A percentile compares a stretch with the other conserved stretches of the same genome.
Evolutionary conservation across 2,797 vertebrate species (phyloP).

Genomic region (Acanthurus lineatus): DNA sequence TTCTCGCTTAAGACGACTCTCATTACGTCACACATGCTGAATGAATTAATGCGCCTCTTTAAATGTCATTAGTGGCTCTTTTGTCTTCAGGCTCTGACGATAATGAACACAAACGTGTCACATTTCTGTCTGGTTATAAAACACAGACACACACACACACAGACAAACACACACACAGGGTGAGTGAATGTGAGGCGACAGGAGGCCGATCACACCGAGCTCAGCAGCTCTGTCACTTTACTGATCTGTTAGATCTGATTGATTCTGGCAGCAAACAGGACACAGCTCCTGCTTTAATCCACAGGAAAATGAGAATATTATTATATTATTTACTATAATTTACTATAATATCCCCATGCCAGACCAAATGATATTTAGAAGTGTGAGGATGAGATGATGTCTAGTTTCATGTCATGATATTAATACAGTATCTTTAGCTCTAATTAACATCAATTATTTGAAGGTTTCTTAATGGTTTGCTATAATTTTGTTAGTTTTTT

Average conservation of each 20-base stretch:
- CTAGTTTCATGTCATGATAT: too few relatives aligned
- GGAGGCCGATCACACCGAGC: conserved; percentile 7
- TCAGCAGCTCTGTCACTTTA: conserved; percentile 45
- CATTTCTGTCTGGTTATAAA: conserved; percentile 21
- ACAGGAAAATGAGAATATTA: not conserved
- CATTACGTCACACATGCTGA: not conserved
- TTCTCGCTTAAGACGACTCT: not conserved
- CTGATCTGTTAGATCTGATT: not conserved
- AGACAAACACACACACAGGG: not conserved
- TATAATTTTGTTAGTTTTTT: too few relatives aligned
- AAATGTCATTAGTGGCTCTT: conserved; percentile 15
- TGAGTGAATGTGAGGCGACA: conserved; percentile 37
- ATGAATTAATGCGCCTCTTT: not conserved
- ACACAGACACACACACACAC: conserved; percentile 12
- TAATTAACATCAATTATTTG: too few relatives aligned
- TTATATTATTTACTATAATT: too few relatives aligned
- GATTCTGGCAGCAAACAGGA: conserved; percentile 33
- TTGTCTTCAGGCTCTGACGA: not conserved
- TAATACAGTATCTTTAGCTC: too few relatives aligned
- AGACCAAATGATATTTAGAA: too few relatives aligned
- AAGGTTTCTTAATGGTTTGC: too few relatives aligned
- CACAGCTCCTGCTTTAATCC: not conserved
- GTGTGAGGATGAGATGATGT: too few relatives aligned
- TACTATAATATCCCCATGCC: too few relatives aligned
- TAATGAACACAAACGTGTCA: not conserved